Evolutionary conservation across 2,113 vertebrate genomes (phyloP), one percentile per base, ranked within the genome.

Genomic region (Lepisosteus oculatus): DNA sequence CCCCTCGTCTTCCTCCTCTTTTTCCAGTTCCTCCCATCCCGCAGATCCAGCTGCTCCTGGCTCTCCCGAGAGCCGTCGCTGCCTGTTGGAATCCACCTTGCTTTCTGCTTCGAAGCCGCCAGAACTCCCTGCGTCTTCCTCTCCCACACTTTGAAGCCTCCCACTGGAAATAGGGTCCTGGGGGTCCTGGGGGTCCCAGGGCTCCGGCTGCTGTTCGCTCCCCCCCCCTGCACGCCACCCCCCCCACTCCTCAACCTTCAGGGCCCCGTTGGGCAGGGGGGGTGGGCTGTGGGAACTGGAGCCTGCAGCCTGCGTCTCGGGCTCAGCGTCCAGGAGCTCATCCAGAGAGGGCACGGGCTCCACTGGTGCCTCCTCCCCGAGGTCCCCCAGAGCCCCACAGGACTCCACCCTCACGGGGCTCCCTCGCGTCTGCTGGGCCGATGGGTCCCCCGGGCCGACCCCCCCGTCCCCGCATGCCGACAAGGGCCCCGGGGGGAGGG

Each of bases 351-450:
- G 41, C 43, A 29, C 8, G 47, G 5, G 3, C 11, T 47, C 55
- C 64, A 59, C 55, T 9, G 66, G 54, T 2, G 66, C 64, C 15
- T 65, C 71, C n/a, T 67, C 63, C 65, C 65, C 44, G 65, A n/a
- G 55, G 3, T 67, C 64, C 43, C 6, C 45, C 15, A 67, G 47
- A 55, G 71, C 65, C 12, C 71, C 64, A 15, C 64, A 72, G 0
- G 71, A 67, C 64, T 72, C 71, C 43, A 67, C 71, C 59, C 15
- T 47, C 65, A 72, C 43, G 8, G 13, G 71, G 43, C 45, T 64
- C 29, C 29, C 29, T 29, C 29, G 14, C n/a, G 13, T 12, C 11
- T 44, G 12, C 17, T 41, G 6, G 41, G 64, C 43, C 64, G 43
- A 65, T 29, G 15, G 11, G 17, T 51, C 70, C 43, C 8, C 15